Evolutionary conservation across 2,888 invertebrate species (phyloP).

Genomic region (Stictocephala bisonia): DNA sequence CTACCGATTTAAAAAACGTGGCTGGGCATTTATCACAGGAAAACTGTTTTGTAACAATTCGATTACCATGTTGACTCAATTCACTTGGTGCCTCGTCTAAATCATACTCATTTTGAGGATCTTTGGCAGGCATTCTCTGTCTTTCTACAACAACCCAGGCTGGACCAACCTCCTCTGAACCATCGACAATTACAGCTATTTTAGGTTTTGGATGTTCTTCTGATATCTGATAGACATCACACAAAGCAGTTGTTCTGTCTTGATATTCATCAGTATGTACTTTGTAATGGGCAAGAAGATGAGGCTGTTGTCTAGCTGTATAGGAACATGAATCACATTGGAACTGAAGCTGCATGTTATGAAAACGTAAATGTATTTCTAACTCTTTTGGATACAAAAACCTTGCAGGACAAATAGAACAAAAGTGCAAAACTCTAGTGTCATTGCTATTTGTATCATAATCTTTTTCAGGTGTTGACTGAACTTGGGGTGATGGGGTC

Average conservation of each 20-base stretch:
- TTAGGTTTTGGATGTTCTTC: conserved; percentile 74
- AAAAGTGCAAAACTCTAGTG: conserved; percentile 73
- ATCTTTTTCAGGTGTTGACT: conserved; percentile 35
- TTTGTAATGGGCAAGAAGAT: conserved; percentile 72
- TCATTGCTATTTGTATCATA: conserved; percentile 57
- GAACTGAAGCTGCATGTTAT: conserved; percentile 72
- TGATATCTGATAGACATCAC: conserved; percentile 74
- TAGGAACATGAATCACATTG: conserved; percentile 84
- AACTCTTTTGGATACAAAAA: conserved; percentile 82
- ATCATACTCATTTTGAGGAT: conserved; percentile 58
- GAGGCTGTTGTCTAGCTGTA: conserved; percentile 76
- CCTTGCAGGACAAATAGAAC: conserved; percentile 85
- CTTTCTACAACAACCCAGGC: conserved; percentile 63
- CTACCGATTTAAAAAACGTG: conserved; percentile 77
- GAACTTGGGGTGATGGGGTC: neutral
- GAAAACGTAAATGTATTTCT: conserved; percentile 77
- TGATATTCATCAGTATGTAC: conserved; percentile 85
- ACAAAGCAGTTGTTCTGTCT: conserved; percentile 77
- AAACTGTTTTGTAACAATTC: conserved; percentile 58
- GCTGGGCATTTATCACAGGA: conserved; percentile 76
- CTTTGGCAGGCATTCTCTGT: conserved; percentile 49
- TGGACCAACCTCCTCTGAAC: conserved; percentile 53
- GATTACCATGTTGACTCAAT: conserved; percentile 58
- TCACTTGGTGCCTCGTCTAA: conserved; percentile 54
- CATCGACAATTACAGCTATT: conserved; percentile 66